phyloP scores from a whole-genome alignment of 2,113 vertebrate species.

The Thymallus thymallus region DNA sequence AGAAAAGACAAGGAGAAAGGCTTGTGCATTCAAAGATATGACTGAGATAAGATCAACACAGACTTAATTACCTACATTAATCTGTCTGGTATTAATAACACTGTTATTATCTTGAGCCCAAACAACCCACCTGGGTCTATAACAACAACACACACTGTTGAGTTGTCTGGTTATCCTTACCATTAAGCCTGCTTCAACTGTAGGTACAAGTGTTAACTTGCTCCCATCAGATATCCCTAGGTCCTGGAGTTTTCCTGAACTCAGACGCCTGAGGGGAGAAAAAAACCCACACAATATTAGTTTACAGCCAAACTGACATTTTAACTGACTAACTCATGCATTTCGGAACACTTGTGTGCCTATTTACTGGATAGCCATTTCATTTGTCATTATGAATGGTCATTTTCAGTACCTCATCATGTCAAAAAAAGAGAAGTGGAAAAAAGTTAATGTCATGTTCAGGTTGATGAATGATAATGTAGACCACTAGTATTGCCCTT shows the following conservation, averaged over 20 bases:
- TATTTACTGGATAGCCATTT: too few relatives aligned
- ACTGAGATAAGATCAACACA: not conserved
- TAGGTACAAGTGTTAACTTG: constrained; percentile 95
- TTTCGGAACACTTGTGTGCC: too few relatives aligned
- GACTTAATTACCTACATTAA: not conserved
- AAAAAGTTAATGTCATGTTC: not conserved
- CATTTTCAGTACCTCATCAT: not conserved
- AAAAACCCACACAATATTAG: constrained; percentile 51
- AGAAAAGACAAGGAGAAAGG: constrained; percentile 36
- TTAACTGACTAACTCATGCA: too few relatives aligned
- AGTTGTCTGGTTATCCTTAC: constrained; percentile 68
- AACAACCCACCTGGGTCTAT: not conserved
- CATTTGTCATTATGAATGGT: too few relatives aligned
- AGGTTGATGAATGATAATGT: too few relatives aligned
- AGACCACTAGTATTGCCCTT: not conserved
- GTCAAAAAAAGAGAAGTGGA: not conserved
- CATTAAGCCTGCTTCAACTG: constrained; percentile 97
- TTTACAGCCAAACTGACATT: too few relatives aligned
- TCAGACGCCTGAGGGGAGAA: constrained; percentile 84
- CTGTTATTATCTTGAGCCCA: not conserved
- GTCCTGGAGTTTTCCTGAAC: constrained; percentile 92
- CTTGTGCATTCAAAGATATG: constrained; percentile 21
- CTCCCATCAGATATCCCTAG: constrained; percentile 93
- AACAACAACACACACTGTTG: not conserved
- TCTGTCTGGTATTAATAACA: not conserved